A percentile compares a stretch with the other conserved stretches of the same genome.
These are phyloP conservation scores for Dromiciops gliroides DNA, from an alignment of 2,113 vertebrate genomes.

Conservation along the genomic window DNA sequence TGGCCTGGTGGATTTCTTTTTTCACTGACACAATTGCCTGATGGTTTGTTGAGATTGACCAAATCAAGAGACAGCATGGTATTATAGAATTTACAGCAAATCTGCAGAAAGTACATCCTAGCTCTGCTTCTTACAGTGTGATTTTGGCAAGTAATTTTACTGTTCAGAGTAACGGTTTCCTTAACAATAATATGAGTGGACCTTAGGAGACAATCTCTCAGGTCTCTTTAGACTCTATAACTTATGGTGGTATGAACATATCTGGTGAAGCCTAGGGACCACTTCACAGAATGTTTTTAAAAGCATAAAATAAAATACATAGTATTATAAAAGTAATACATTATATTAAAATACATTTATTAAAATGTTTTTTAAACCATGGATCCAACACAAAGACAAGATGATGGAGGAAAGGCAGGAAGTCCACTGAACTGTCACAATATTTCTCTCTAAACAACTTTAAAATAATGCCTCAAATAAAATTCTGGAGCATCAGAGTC, in stretches of 20 bases:
- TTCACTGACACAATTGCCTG: background rate
- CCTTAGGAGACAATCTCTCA: background rate
- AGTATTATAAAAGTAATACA: background rate
- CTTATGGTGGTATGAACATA: background rate
- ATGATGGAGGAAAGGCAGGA: too few species aligned
- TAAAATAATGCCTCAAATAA: background rate
- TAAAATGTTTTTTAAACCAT: background rate
- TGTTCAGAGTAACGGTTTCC: background rate
- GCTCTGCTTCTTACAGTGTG: background rate
- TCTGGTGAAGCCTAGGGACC: background rate
- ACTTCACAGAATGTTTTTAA: background rate
- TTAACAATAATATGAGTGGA: background rate
- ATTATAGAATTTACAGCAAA: background rate
- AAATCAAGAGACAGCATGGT: background rate
- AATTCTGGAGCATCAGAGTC: background rate
- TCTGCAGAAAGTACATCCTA: background rate
- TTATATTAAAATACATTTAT: background rate
- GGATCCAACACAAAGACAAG: too few species aligned
- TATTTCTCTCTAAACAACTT: background rate
- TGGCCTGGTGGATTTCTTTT: background rate
- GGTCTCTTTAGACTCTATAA: background rate
- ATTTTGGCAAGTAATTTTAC: background rate
- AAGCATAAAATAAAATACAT: background rate
- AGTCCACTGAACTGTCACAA: too few species aligned
- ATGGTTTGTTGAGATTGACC: background rate